These are phyloP conservation scores for Phalacrocorax carbo DNA, from an alignment of 2,113 vertebrate genomes.

Conservation along the genomic window DNA sequence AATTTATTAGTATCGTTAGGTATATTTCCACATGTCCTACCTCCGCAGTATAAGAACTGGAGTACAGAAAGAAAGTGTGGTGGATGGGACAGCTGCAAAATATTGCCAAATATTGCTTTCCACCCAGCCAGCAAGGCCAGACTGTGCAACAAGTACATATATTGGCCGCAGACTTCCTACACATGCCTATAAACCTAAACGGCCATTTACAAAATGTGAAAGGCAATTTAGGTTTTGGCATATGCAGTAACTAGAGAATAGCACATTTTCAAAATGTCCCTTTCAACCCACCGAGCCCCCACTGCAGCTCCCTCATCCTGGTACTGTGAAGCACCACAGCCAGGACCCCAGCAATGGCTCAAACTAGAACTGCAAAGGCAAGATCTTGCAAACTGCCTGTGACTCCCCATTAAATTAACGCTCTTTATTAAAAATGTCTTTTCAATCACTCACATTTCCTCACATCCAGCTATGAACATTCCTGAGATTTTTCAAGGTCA, in stretches of 20 bases:
- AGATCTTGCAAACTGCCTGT: background rate
- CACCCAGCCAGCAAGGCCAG: background rate
- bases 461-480: rapidly evolving
- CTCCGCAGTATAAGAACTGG: background rate
- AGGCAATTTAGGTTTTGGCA: background rate
- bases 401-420: background rate
- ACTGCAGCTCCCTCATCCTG: background rate
- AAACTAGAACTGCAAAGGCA: rapidly evolving
- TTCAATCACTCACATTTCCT: background rate
- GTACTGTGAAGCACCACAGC: rapidly evolving
- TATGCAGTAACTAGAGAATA: rapidly evolving
- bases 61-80: background rate
- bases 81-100: background rate
- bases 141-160: background rate
- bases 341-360: background rate
- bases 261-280: background rate
- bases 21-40: background rate
- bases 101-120: background rate
- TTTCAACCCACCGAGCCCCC: background rate
- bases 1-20: rapidly evolving
- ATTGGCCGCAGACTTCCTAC: background rate
- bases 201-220: background rate
- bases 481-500: slow-evolving; percentile 5
- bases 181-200: background rate
- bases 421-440: background rate